phyloP scores from a whole-genome alignment of 2,113 vertebrate genomes.

The Pseudolaguvia tuberculata region DNA sequence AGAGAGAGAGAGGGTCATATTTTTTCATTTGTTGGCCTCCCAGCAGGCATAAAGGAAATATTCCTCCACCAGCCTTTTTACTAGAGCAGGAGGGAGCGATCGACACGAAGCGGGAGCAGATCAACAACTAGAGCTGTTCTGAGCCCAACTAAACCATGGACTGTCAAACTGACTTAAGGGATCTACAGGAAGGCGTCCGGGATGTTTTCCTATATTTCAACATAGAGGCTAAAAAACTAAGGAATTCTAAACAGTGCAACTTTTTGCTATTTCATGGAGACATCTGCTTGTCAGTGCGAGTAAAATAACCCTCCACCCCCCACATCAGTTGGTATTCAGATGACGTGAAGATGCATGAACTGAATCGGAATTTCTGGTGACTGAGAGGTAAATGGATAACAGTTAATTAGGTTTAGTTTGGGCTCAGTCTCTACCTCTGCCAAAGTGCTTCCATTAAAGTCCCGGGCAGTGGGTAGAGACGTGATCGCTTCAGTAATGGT shows the following conservation, averaged over 20 bases:
- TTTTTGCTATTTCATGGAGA: not conserved
- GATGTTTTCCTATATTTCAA: conserved; percentile 29
- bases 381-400: conserved; percentile 34
- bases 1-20: conserved; percentile 38
- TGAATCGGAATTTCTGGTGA: conserved; percentile 26
- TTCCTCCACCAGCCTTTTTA: conserved; percentile 37
- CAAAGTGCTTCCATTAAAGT: conserved; percentile 52
- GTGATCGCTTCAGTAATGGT: conserved; percentile 47
- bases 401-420: conserved; percentile 51
- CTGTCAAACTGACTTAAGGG: conserved; percentile 42
- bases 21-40: conserved; percentile 36
- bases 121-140: conserved; percentile 33
- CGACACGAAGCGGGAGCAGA: conserved; percentile 17
- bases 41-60: conserved; percentile 44
- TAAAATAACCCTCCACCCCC: not conserved
- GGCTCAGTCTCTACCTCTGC: conserved; percentile 42
- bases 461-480: conserved; percentile 47
- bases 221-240: conserved; percentile 29
- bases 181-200: conserved; percentile 52
- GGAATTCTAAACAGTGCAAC: not conserved
- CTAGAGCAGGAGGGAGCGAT: conserved; percentile 30
- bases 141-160: conserved; percentile 41
- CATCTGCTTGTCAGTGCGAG: not conserved
- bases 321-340: not conserved
- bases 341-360: not conserved